Evolutionary conservation across 1,140 invertebrate species (phyloP), one percentile per base, ranked within the genome.

Genomic region (Drosophila kepulauana): DNA sequence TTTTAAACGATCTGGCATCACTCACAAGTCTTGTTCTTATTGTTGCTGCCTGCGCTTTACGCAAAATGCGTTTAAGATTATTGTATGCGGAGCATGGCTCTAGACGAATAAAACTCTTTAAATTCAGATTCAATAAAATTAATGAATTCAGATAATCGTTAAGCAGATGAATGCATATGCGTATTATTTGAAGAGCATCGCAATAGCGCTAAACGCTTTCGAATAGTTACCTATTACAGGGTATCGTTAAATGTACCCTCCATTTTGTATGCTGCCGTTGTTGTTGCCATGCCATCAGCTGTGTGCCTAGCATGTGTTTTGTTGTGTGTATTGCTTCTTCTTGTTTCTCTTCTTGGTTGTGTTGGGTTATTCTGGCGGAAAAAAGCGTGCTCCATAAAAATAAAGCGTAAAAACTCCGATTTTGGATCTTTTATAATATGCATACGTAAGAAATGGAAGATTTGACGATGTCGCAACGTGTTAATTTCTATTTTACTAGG

Each of bases 361-460:
- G 20, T 72, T 75, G 51, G 57, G 58, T 30, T 61, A 57, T 69
- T 75, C 72, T 84, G 66, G 75, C 68, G 76, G 75, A 85, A 81
- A 81, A 80, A 81, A 85, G 82, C 82, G 81, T 85, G 81, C 41
- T 72, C 45, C 38, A 45, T 56, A 30, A 68, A 25, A 67, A 57
- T 66, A 71, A 78, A 28, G 25, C 35, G 11, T 49, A 35, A 52
- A 67, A 62, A 62, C 52, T 48, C 2, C 4, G 0, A 74, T 43
- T 70, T 69, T 45, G 5, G 41, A 16, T 51, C 16, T 35, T 51
- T n/a, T 54, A 16, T 72, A 85, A 15, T 66, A 86, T 86, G 82
- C 82, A 82, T 61, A 87, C 82, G 82, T 86, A 51, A 87, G 82
- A 76, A 45, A 1, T 71, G 41, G 4, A 20, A 10, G 1, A 10